Conservation (phyloP, 2,888 invertebrate species). For the Orchestes rusci region DNA sequence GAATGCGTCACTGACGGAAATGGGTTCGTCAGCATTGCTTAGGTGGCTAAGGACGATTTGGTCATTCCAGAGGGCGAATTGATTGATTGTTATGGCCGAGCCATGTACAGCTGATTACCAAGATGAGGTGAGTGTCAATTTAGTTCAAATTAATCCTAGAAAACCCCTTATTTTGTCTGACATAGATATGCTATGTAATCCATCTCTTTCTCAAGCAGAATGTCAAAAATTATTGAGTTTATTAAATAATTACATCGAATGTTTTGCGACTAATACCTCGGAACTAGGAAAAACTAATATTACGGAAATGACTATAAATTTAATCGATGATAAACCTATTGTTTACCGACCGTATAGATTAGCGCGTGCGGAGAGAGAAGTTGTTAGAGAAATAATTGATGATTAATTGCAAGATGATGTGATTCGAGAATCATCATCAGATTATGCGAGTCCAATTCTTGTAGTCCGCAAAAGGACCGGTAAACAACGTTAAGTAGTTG, state of each 20-base stretch:
- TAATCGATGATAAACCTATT: constrained; percentile 1
- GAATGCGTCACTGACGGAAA: neutral
- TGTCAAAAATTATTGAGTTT: neutral
- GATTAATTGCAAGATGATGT: neutral
- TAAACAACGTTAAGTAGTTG: constrained; percentile 6
- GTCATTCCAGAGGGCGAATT: no score
- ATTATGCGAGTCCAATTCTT: neutral
- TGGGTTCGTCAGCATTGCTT: neutral
- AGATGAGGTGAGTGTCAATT: no score
- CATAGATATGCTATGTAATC: neutral
- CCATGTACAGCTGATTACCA: no score
- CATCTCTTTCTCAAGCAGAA: neutral
- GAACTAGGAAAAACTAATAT: neutral
- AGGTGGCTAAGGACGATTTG: no score
- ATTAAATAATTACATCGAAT: neutral
- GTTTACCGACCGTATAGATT: neutral
- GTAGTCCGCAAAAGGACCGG: neutral
- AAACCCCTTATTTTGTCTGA: no score
- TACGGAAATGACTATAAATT: neutral
- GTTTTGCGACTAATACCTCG: neutral
- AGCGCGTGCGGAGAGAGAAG: neutral
- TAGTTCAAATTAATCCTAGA: neutral
- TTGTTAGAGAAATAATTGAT: neutral
- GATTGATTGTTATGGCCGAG: no score
- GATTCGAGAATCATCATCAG: neutral